Evolutionary conservation across 2,797 vertebrate genomes (phyloP).

Genomic region (Aldrovandia affinis): DNA sequence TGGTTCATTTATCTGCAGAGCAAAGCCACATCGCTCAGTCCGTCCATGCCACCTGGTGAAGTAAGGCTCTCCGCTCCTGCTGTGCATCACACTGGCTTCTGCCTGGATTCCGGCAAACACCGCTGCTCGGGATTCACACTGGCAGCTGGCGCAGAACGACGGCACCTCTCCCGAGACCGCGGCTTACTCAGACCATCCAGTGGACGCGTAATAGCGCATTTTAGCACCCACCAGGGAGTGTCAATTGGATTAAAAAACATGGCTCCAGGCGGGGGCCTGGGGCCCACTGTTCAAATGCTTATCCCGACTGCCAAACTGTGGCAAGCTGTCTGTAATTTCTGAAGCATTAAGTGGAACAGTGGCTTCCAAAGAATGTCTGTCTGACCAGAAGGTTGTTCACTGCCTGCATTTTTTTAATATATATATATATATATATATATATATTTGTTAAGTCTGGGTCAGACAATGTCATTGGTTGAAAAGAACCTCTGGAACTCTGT

Average conservation of each 20-base stretch:
- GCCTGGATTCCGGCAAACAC: no score
- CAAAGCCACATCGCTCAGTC: no score
- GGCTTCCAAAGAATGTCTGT: neutral
- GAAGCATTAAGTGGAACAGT: neutral
- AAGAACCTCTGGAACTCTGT: no score
- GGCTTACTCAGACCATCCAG: neutral
- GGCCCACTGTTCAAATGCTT: neutral
- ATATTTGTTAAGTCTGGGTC: no score
- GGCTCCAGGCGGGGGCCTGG: neutral
- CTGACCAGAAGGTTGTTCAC: neutral
- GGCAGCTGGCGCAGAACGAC: neutral
- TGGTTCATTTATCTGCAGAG: neutral
- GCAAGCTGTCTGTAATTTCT: neutral
- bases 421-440: neutral
- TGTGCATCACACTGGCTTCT: no score
- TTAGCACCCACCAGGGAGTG: neutral
- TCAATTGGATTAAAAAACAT: neutral
- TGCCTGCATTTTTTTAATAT: neutral
- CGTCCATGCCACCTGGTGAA: neutral
- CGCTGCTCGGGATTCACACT: neutral
- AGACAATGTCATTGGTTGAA: no score
- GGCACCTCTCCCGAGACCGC: neutral
- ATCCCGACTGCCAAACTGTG: neutral
- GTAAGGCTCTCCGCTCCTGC: neutral
- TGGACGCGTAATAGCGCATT: neutral